Percentiles rank a stretch among this genome's conserved stretches.
phyloP scores from a whole-genome alignment of 2,888 invertebrate species.

The Cabera pusaria region DNA sequence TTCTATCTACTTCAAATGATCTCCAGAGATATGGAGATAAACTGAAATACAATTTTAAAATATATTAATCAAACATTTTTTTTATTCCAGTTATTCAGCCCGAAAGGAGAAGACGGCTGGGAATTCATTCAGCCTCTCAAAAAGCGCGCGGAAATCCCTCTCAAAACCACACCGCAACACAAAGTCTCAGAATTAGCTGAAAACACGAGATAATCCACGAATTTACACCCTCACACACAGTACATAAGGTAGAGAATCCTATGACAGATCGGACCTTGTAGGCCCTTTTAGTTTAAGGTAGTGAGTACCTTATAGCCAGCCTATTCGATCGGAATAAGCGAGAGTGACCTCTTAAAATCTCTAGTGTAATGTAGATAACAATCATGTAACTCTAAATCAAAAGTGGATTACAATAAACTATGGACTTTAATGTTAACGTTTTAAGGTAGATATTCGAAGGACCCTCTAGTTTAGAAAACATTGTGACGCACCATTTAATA shows the following conservation, averaged over 20 bases:
- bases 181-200: constrained; percentile 51
- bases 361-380: constrained; percentile 25
- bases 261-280: constrained; percentile 18
- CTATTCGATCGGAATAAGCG: constrained; percentile 14
- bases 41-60: too few relatives aligned
- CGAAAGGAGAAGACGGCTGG: constrained; percentile 86
- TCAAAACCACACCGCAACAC: constrained; percentile 48
- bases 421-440: constrained; percentile 17
- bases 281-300: constrained; percentile 40
- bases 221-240: constrained; percentile 19
- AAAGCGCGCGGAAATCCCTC: constrained; percentile 53
- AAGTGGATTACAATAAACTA: constrained; percentile 20
- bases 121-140: constrained; percentile 79
- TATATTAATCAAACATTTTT: constrained; percentile 1
- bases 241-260: constrained; percentile 31
- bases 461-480: constrained; percentile 17
- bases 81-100: constrained; percentile 85
- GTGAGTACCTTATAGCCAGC: constrained; percentile 17
- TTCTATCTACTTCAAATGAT: neutral
- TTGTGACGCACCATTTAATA: constrained; percentile 38
- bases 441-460: constrained; percentile 20
- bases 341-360: constrained; percentile 15
- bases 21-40: too few relatives aligned
- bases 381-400: constrained; percentile 16
- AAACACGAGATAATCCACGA: constrained; percentile 63